Percentiles rank a stretch among this genome's conserved stretches.
These are phyloP conservation scores for Neomorphus geoffroyi DNA, from an alignment of 2,797 vertebrate genomes.

Conservation along the genomic window DNA sequence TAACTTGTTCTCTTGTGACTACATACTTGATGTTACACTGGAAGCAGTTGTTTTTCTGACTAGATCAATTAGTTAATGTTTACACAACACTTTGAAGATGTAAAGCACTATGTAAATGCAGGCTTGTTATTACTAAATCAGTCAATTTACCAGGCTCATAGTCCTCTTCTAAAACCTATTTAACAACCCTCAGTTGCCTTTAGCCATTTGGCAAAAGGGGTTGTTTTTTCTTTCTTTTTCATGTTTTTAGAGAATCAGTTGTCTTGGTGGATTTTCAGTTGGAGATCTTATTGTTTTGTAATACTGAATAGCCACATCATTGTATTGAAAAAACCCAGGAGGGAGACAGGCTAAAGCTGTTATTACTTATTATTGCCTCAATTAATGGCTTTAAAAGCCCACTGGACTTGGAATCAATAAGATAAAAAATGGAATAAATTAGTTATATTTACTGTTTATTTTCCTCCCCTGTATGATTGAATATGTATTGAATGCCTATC, in stretches of 20 bases:
- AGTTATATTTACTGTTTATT: not conserved
- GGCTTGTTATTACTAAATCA: not conserved
- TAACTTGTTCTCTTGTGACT: slow-evolving; percentile 44
- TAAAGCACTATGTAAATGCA: slow-evolving; percentile 20
- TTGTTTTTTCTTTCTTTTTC: not conserved
- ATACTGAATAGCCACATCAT: not conserved
- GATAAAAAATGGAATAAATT: not conserved
- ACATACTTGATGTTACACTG: slow-evolving; percentile 13
- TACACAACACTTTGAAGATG: slow-evolving; percentile 51
- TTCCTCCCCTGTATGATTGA: not conserved
- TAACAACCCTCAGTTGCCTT: not conserved
- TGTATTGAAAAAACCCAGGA: not conserved
- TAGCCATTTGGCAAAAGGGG: not conserved
- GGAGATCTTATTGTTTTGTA: not conserved
- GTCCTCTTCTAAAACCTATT: not conserved
- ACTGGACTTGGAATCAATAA: not conserved
- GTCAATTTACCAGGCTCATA: not conserved
- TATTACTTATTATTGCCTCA: slow-evolving; percentile 35
- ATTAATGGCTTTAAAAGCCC: not conserved
- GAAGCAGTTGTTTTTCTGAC: slow-evolving; percentile 27
- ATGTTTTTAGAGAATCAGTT: not conserved
- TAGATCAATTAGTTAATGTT: slow-evolving; percentile 59
- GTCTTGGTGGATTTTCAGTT: not conserved
- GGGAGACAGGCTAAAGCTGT: slow-evolving; percentile 9
- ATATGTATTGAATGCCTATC: not conserved